These are phyloP conservation scores for Trichoplusia ni DNA, from an alignment of 1,140 invertebrate species.

Conservation along the genomic window DNA sequence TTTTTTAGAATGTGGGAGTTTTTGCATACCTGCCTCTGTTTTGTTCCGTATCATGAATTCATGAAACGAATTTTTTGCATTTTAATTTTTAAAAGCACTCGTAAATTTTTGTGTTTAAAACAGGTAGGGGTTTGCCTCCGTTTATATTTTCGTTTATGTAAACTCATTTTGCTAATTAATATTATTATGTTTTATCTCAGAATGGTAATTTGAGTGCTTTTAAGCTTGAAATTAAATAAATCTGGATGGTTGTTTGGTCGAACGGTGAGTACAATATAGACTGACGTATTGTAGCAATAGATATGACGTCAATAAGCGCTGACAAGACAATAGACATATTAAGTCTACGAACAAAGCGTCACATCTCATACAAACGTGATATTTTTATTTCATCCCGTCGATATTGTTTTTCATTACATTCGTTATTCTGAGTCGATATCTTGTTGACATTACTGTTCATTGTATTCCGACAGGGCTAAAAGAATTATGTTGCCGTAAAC, in stretches of 20 bases:
- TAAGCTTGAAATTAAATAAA: no score
- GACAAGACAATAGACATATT: background rate
- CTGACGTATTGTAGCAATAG: background rate
- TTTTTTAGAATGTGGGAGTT: constrained; percentile 60
- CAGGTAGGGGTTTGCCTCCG: constrained; percentile 7
- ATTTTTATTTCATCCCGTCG: constrained; percentile 23
- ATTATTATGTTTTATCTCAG: background rate
- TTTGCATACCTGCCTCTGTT: constrained; percentile 56
- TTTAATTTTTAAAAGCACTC: constrained; percentile 50
- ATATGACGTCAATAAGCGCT: background rate
- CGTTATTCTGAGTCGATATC: constrained; percentile 15
- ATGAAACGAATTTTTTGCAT: constrained; percentile 48
- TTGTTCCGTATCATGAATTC: constrained; percentile 65
- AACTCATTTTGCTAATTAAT: constrained; percentile 3
- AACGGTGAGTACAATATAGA: no score
- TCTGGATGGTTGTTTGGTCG: no score
- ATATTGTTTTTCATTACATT: constrained; percentile 33
- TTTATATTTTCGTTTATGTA: constrained; percentile 6
- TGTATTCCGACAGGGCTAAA: constrained; percentile 31
- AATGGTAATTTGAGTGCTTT: background rate
- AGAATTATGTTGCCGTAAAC: constrained; percentile 45
- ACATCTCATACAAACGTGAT: background rate
- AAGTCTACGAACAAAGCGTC: background rate
- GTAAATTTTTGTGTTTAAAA: constrained; percentile 41
- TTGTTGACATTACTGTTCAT: constrained; percentile 30